phyloP scores from a whole-genome alignment of 2,888 invertebrate genomes.

The Philopedon plagiatum region DNA sequence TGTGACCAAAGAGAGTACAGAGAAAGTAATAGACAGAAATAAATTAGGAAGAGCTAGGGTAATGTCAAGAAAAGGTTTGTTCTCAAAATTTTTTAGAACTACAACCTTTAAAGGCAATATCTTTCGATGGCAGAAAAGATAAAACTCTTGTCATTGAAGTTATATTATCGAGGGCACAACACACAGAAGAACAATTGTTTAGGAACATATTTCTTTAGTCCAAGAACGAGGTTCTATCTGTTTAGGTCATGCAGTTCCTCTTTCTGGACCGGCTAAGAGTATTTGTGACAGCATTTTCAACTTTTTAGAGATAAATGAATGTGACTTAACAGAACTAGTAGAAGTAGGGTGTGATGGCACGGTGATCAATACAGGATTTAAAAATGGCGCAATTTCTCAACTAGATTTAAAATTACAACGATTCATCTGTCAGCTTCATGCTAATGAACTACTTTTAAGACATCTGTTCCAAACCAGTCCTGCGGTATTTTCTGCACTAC shows the following conservation, averaged over 20 bases:
- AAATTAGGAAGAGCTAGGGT: slow-evolving; percentile 16
- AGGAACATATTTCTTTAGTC: not conserved
- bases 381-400: not conserved
- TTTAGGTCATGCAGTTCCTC: not conserved
- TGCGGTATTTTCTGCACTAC: not conserved
- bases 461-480: not conserved
- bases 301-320: not conserved
- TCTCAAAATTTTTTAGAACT: not conserved
- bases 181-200: no score
- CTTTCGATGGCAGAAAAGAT: slow-evolving; percentile 11
- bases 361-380: not conserved
- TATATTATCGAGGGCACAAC: no score
- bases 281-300: not conserved
- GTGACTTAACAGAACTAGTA: not conserved
- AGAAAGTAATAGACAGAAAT: slow-evolving; percentile 15
- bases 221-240: not conserved
- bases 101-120: not conserved
- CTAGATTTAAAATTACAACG: not conserved
- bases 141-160: not conserved
- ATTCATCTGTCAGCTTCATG: not conserved
- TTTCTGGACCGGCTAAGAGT: not conserved
- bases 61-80: slow-evolving; percentile 1
- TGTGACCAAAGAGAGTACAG: slow-evolving; percentile 1
- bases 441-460: slow-evolving; percentile 1
- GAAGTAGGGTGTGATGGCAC: not conserved